Base-by-base conservation (phyloP, 2,888 invertebrate species). In the Agonopterix alstromeriana region DNA sequence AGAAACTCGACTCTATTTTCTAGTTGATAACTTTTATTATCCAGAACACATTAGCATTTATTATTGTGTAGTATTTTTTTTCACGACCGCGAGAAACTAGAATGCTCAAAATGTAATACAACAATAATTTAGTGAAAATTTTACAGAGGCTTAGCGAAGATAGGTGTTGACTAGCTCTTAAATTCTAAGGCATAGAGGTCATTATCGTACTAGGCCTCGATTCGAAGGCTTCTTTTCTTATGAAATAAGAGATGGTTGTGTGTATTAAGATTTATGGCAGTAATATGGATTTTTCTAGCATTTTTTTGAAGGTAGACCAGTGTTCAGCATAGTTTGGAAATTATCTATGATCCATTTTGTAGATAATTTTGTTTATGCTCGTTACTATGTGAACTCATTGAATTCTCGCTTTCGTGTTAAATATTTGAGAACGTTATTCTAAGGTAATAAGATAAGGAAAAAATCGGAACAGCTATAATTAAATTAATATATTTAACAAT, bases 221-320 rank as follows among this genome's bases (percentile, higher is more conserved):
- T 50, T 53, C 45, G 65, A 70, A 73, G 65, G 71, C 67, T 73
- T 78, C 51, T 55, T 74, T 57, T 80, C 81, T 78, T 80, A 82
- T 79, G 66, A 75, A 73, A 75, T 77, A 77, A 75, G 74, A 77
- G 67, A 72, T 75, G 82, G 83, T 82, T 82, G 82, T 82, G 82
- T 75, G 73, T 56, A 53, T 52, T 56, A 66, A 67, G 72, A 71
- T 70, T 58, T 65, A 67, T 62, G 56, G 53, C 52, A 54, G 56
- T 50, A 52, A 42, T 45, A 41, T 8, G 35, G 54, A 60, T 58
- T 71, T 72, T 77, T 73, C 55, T 73, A 72, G 71, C 59, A 67
- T 56, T 71, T 73, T 73, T 69, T 68, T 27, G 9, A 17, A 27
- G 35, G 41, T 41, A 42, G 17, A 45, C 46, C 50, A 45, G 43